A percentile compares a stretch with the other conserved stretches of the same genome.
phyloP scores from a whole-genome alignment of 2,797 vertebrate species.

The Leontocebus nigricollis region DNA sequence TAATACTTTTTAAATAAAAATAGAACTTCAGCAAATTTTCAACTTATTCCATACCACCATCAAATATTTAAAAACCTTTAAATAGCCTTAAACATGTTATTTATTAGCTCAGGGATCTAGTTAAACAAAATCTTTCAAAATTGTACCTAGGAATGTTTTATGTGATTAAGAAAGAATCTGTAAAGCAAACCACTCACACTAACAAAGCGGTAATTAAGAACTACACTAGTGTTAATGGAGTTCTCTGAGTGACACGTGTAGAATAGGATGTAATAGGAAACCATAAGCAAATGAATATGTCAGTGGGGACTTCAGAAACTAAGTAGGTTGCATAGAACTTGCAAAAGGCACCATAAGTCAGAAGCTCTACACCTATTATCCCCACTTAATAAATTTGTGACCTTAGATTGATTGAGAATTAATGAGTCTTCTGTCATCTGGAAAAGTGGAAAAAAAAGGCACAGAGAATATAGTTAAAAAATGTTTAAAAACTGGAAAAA shows the following conservation, averaged over 20 bases:
- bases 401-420: background rate
- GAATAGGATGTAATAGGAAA: background rate
- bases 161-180: constrained; percentile 41
- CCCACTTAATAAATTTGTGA: background rate
- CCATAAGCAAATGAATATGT: background rate
- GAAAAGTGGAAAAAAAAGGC: background rate
- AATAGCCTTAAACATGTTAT: constrained; percentile 45
- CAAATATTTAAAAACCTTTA: constrained; percentile 65
- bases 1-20: constrained; percentile 55
- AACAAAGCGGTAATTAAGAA: constrained; percentile 62
- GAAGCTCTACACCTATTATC: background rate
- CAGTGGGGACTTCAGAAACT: background rate
- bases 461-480: background rate
- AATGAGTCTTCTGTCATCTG: background rate
- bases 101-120: constrained; percentile 43
- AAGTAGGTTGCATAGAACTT: background rate
- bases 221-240: background rate
- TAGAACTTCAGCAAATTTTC: constrained; percentile 63
- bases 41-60: background rate
- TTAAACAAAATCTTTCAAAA: constrained; percentile 60
- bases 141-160: constrained; percentile 48
- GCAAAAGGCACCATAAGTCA: background rate
- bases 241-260: background rate
- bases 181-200: constrained; percentile 48
- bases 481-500: background rate